Evolutionary conservation across 92 coral and sea anemone genomes (phyloP).

Genomic region (Phenganax subtilis): DNA sequence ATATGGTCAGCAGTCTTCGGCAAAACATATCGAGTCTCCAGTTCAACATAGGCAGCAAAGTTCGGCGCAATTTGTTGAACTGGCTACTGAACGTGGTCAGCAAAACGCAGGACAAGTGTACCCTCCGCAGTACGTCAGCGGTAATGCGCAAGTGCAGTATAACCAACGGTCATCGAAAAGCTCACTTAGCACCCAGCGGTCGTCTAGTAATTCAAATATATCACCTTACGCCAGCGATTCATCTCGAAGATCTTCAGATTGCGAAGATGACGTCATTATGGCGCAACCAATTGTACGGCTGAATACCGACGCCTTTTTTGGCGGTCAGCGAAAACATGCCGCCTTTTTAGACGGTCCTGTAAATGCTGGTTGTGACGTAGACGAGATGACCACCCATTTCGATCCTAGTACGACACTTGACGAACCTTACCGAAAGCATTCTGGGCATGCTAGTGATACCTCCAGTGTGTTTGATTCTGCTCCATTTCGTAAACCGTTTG

Average conservation of each 20-base stretch:
- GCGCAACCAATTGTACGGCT: constrained; percentile 12
- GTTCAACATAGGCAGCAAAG: constrained; percentile 12
- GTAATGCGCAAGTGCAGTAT: constrained; percentile 19
- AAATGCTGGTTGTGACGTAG: constrained; percentile 38
- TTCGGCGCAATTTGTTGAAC: not conserved
- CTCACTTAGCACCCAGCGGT: not conserved
- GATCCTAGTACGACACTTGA: constrained; percentile 18
- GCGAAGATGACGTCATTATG: constrained; percentile 2
- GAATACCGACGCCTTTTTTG: not conserved
- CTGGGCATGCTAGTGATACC: not conserved
- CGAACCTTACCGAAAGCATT: constrained; percentile 3
- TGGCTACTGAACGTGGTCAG: constrained; percentile 4
- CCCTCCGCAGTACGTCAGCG: constrained; percentile 32
- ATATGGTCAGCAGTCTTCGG: constrained; percentile 8
- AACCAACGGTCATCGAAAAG: not conserved
- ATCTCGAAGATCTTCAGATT: constrained; percentile 22
- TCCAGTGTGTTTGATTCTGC: constrained; percentile 26
- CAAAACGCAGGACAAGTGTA: constrained; percentile 1
- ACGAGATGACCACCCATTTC: constrained; percentile 25
- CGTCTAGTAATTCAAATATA: not conserved
- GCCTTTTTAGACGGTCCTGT: constrained; percentile 26
- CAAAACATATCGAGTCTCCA: not conserved
- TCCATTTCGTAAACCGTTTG: constrained; percentile 36
- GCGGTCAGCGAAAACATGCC: constrained; percentile 18
- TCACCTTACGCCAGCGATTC: constrained; percentile 30